These are phyloP conservation scores for Platyura marginata DNA, from an alignment of 1,140 invertebrate species.

Conservation along the genomic window DNA sequence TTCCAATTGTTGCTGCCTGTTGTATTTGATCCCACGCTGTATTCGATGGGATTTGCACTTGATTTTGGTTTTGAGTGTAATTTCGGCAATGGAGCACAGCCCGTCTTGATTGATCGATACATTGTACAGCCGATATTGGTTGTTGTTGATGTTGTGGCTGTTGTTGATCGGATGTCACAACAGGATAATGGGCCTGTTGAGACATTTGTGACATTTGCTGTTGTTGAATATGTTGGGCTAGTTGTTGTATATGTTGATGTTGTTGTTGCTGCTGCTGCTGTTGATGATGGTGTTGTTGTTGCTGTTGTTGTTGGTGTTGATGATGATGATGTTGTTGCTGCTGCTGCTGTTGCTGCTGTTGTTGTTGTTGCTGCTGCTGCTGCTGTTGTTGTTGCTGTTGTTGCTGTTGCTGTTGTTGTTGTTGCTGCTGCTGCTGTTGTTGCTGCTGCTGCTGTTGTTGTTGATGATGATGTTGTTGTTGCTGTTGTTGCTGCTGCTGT, in stretches of 20 bases:
- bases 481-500: conserved; percentile 13
- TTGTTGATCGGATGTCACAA: conserved; percentile 8
- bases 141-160: conserved; percentile 16
- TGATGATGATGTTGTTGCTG: conserved; percentile 12
- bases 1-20: conserved; percentile 6
- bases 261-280: conserved; percentile 12
- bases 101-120: conserved; percentile 1
- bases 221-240: conserved; percentile 9
- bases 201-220: conserved; percentile 26
- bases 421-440: no score
- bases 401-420: conserved; percentile 3
- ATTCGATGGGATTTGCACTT: conserved; percentile 1
- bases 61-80: conserved; percentile 9
- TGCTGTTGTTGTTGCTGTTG: conserved; percentile 8
- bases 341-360: conserved; percentile 9
- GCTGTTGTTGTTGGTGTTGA: no score
- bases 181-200: conserved; percentile 22
- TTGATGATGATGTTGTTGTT: conserved; percentile 6
- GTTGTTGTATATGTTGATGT: conserved; percentile 6
- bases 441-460: no score
- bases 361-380: conserved; percentile 11
- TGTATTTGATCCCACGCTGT: background rate
- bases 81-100: conserved; percentile 6
- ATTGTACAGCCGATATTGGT: conserved; percentile 5
- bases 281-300: conserved; percentile 15